phyloP scores from a whole-genome alignment of 92 coral and sea anemone genomes.

The Siderastrea siderea region DNA sequence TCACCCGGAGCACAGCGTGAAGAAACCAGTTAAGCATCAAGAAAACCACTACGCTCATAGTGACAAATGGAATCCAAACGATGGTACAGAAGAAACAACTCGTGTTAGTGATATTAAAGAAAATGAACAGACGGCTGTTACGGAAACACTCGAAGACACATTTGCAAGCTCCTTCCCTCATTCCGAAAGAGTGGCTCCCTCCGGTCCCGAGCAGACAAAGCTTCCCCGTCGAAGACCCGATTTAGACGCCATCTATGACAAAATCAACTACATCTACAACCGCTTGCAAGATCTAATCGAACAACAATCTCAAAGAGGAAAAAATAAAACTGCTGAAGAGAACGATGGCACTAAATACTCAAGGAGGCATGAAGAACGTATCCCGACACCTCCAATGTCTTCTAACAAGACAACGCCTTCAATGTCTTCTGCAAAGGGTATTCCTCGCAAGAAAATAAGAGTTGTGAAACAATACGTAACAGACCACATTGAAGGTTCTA shows the following conservation, averaged over 20 bases:
- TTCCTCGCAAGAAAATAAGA: background rate
- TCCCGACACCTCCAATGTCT: conserved; percentile 33
- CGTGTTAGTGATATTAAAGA: background rate
- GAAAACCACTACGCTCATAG: no score
- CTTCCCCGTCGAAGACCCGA: conserved; percentile 17
- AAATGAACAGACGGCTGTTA: background rate
- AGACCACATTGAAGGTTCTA: background rate
- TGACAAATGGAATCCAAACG: background rate
- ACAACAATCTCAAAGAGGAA: background rate
- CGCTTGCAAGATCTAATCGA: conserved; percentile 23
- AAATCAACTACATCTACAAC: conserved; percentile 51
- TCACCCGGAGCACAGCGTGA: conserved; percentile 24
- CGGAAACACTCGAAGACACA: background rate
- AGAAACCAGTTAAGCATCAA: conserved; percentile 19
- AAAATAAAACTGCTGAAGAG: background rate
- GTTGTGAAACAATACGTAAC: conserved; percentile 27
- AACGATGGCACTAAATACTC: background rate
- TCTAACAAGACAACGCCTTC: background rate
- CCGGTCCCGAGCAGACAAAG: background rate
- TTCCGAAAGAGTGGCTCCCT: background rate
- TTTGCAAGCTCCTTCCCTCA: background rate
- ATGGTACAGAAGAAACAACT: background rate
- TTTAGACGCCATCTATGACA: conserved; percentile 64
- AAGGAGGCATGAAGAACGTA: conserved; percentile 26
- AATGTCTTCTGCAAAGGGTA: background rate